Evolutionary conservation across 2,797 vertebrate species (phyloP).

Genomic region (Clarias platycephalus): DNA sequence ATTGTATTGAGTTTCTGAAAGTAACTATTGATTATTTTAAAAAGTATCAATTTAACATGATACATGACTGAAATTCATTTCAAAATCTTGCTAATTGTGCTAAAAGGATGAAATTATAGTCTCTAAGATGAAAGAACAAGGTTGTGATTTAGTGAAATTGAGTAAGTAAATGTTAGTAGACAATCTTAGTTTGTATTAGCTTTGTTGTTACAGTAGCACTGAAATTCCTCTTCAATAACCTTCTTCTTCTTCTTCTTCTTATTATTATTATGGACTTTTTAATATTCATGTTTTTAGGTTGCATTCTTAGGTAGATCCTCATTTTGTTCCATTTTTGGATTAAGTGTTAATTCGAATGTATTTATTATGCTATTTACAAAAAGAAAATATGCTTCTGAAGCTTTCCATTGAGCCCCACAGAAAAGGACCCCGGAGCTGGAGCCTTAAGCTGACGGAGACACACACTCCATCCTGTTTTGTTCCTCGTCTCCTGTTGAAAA

Average conservation of each 20-base stretch:
- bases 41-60: too few relatives aligned
- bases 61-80: background rate
- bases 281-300: background rate
- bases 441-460: slow-evolving; percentile 15
- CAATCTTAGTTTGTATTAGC: background rate
- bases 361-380: background rate
- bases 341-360: background rate
- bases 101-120: background rate
- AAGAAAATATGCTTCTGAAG: background rate
- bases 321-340: background rate
- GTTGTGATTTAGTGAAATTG: background rate
- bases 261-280: background rate
- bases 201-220: background rate
- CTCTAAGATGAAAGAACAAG: background rate
- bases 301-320: background rate
- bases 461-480: slow-evolving; percentile 24
- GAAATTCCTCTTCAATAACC: background rate
- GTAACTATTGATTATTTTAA: background rate
- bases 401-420: background rate
- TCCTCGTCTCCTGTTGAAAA: slow-evolving; percentile 34
- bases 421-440: slow-evolving; percentile 15
- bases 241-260: background rate
- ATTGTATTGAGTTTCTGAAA: too few relatives aligned
- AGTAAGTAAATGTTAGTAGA: background rate
- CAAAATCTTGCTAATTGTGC: background rate